phyloP scores from a whole-genome alignment of 2,113 vertebrate species.

The Okapia johnstoni region DNA sequence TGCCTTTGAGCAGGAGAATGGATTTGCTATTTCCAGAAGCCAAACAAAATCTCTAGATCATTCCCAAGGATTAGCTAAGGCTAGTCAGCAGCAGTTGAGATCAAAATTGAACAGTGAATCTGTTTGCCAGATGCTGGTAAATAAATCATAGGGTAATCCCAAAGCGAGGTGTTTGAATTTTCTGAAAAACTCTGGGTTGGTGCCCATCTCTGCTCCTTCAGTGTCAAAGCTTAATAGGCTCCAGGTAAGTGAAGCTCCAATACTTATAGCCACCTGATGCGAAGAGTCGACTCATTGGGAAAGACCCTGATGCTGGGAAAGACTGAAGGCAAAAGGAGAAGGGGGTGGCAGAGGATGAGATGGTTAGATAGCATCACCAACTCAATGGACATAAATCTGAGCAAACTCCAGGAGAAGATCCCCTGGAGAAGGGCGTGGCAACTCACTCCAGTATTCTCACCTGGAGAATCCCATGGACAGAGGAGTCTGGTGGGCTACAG shows the following conservation, averaged over 20 bases:
- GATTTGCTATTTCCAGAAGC: neutral
- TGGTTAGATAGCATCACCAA: neutral
- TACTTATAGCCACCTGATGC: neutral
- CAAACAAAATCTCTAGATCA: neutral
- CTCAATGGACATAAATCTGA: neutral
- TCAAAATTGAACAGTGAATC: neutral
- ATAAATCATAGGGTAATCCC: accelerated
- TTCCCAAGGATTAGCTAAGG: neutral
- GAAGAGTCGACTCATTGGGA: neutral
- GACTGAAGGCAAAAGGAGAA: neutral
- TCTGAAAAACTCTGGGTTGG: neutral
- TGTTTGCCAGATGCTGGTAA: accelerated
- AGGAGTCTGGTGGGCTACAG: neutral
- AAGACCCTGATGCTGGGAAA: neutral
- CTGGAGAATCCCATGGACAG: neutral
- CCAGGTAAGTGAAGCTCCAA: neutral
- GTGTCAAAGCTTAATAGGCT: neutral
- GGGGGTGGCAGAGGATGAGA: neutral
- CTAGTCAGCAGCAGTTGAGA: too few relatives aligned
- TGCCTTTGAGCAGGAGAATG: neutral
- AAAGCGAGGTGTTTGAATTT: neutral
- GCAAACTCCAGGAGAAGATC: neutral
- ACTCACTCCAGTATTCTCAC: neutral
- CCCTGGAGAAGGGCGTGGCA: neutral
- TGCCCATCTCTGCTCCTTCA: neutral